These are phyloP conservation scores for Bursaphelenchus okinawaensis DNA, from an alignment of 2,888 invertebrate genomes.

Conservation along the genomic window DNA sequence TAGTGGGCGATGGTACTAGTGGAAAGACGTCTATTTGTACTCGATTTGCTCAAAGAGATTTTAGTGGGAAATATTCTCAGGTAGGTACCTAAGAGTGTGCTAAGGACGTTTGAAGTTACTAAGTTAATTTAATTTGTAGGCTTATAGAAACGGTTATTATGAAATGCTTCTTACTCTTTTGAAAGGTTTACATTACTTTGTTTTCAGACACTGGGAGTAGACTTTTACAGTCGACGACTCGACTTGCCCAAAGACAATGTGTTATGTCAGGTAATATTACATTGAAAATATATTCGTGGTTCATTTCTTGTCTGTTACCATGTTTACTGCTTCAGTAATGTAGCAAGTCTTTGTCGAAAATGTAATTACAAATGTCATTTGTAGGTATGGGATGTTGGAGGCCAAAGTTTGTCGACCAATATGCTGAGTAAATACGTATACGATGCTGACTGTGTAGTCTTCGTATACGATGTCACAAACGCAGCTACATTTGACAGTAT, in stretches of 20 bases:
- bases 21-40: slow-evolving; percentile 66
- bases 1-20: slow-evolving; percentile 74
- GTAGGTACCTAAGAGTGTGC: slow-evolving; percentile 27
- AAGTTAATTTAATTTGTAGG: too few species aligned
- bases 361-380: slow-evolving; percentile 23
- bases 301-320: slow-evolving; percentile 70
- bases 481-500: slow-evolving; percentile 74
- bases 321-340: slow-evolving; percentile 64
- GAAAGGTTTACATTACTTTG: not conserved
- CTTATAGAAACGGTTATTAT: too few species aligned
- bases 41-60: slow-evolving; percentile 69
- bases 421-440: slow-evolving; percentile 70
- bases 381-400: slow-evolving; percentile 79
- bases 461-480: slow-evolving; percentile 80
- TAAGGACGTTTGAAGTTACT: too few species aligned
- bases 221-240: slow-evolving; percentile 1
- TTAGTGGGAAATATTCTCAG: slow-evolving; percentile 63
- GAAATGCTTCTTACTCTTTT: not conserved
- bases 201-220: not conserved
- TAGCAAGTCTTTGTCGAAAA: slow-evolving; percentile 27
- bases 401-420: slow-evolving; percentile 70
- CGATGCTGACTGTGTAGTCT: slow-evolving; percentile 62
- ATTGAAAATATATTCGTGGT: slow-evolving; percentile 66
- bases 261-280: not conserved
- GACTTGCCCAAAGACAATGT: not conserved